Percentiles rank a stretch among this genome's conserved stretches.
Conservation (phyloP, 1,140 invertebrate genomes). For the Drosophila neocordata region DNA sequence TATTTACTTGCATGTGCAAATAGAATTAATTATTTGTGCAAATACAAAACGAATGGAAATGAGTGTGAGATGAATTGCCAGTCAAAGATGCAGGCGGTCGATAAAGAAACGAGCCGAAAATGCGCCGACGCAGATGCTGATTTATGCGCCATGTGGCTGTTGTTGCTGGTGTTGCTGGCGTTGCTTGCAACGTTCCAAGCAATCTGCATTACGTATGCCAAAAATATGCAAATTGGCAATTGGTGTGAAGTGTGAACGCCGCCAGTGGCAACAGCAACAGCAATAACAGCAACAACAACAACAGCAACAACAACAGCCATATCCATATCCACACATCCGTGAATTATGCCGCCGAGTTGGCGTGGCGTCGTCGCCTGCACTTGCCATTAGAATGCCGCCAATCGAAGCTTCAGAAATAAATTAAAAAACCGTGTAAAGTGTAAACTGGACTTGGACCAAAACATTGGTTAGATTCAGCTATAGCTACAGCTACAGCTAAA, state of each 20-base stretch:
- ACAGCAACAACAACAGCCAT: conserved; percentile 10
- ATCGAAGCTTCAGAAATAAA: conserved; percentile 79
- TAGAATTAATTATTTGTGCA: conserved; percentile 72
- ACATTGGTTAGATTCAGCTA: conserved; percentile 27
- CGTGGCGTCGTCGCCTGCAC: conserved; percentile 49
- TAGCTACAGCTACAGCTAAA: conserved; percentile 15
- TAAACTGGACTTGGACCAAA: conserved; percentile 67
- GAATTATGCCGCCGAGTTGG: conserved; percentile 21
- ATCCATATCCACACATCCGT: conserved; percentile 16
- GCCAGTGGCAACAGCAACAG: conserved; percentile 54
- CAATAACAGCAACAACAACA: conserved; percentile 39
- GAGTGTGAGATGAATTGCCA: conserved; percentile 76
- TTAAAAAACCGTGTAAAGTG: conserved; percentile 79
- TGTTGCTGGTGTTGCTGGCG: conserved; percentile 7
- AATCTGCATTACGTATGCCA: conserved; percentile 71
- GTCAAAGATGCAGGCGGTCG: conserved; percentile 59
- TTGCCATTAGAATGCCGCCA: conserved; percentile 76
- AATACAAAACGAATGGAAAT: conserved; percentile 66
- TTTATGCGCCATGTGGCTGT: conserved; percentile 56
- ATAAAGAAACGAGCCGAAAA: conserved; percentile 62
- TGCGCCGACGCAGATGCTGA: conserved; percentile 59
- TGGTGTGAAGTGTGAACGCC: conserved; percentile 72
- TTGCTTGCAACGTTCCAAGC: conserved; percentile 14
- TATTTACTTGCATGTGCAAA: conserved; percentile 67
- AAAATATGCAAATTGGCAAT: conserved; percentile 79